These are phyloP conservation scores for Scleropages formosus DNA, from an alignment of 2,797 vertebrate genomes.

Conservation along the genomic window DNA sequence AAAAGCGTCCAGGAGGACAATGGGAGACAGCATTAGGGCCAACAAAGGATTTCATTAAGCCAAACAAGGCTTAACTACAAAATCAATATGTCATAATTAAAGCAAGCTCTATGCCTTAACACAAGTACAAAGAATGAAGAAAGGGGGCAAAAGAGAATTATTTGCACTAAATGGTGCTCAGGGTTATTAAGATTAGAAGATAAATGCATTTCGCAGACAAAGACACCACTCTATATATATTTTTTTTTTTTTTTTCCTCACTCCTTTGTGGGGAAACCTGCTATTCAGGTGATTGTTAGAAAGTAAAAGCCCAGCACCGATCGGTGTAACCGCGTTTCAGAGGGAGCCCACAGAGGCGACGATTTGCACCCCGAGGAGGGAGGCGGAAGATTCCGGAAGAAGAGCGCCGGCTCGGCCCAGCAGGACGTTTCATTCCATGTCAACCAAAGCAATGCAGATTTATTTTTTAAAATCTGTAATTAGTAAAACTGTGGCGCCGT, in stretches of 20 bases:
- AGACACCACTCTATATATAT: slow-evolving; percentile 50
- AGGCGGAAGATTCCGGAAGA: not conserved
- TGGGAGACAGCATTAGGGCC: slow-evolving; percentile 73
- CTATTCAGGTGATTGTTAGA: slow-evolving; percentile 42
- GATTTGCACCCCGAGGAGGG: not conserved
- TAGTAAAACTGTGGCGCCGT: no score
- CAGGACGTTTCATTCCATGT: not conserved
- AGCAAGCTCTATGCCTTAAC: slow-evolving; percentile 62
- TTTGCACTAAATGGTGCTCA: slow-evolving; percentile 76
- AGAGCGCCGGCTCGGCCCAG: not conserved
- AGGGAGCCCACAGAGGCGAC: slow-evolving; percentile 28
- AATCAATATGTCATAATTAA: slow-evolving; percentile 84
- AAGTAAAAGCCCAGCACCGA: slow-evolving; percentile 42
- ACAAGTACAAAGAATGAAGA: slow-evolving; percentile 56
- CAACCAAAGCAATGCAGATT: not conserved
- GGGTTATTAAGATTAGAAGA: slow-evolving; percentile 80
- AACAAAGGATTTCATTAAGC: slow-evolving; percentile 88
- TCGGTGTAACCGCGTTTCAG: slow-evolving; percentile 26
- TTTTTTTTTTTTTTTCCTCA: slow-evolving; percentile 40
- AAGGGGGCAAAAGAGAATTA: slow-evolving; percentile 64
- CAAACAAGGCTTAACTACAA: slow-evolving; percentile 84
- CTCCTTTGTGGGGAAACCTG: slow-evolving; percentile 36
- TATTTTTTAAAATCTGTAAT: not conserved
- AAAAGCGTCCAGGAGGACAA: slow-evolving; percentile 66
- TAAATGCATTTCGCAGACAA: slow-evolving; percentile 58